A percentile compares a stretch with the other conserved stretches of the same genome.
Conservation (phyloP, 2,888 invertebrate genomes). For the Aphrophora alni region DNA sequence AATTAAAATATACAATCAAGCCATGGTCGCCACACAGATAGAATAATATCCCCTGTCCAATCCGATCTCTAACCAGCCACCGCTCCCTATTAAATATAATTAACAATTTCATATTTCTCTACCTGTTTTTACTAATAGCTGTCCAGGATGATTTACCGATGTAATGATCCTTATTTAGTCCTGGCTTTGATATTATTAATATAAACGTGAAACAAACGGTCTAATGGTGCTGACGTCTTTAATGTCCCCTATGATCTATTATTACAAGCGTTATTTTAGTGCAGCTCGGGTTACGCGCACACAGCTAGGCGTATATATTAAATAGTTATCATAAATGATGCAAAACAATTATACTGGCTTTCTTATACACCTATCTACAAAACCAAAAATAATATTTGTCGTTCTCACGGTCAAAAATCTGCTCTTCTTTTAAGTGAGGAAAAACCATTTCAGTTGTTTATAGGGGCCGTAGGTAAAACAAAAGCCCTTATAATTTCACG, state of each 20-base stretch:
- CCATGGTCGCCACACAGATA: not conserved
- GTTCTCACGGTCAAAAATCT: no score
- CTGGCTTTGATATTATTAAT: not conserved
- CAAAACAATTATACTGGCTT: no score
- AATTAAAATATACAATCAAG: constrained; percentile 3
- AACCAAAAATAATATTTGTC: no score
- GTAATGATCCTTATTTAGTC: not conserved
- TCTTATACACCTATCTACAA: no score
- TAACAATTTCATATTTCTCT: constrained; percentile 6
- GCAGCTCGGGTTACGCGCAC: no score
- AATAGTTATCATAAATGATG: no score
- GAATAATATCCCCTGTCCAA: no score
- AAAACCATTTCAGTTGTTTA: no score
- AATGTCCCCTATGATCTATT: not conserved
- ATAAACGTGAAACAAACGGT: not conserved
- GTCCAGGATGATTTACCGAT: not conserved
- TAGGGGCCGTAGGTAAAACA: no score
- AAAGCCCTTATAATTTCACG: no score
- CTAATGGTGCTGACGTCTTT: not conserved
- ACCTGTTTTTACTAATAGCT: not conserved
- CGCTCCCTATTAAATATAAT: not conserved
- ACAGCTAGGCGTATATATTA: no score
- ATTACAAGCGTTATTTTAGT: not conserved
- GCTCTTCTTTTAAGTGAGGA: no score
- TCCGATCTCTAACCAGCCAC: not conserved